phyloP scores from a whole-genome alignment of 2,888 invertebrate genomes.

The Allacma fusca region DNA sequence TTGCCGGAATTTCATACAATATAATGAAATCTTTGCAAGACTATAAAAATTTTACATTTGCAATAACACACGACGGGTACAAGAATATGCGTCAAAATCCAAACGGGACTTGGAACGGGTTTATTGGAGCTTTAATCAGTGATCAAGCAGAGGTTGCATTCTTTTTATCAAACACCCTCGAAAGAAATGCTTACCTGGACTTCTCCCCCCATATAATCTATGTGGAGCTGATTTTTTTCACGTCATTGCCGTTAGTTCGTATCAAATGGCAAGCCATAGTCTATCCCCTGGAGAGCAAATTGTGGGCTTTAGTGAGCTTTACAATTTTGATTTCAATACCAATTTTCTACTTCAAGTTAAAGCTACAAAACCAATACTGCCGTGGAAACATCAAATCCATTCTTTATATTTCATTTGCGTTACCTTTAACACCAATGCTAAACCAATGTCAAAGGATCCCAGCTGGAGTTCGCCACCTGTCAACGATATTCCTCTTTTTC shows the following conservation, averaged over 20 bases:
- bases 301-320: constrained; percentile 19
- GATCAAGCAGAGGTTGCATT: constrained; percentile 19
- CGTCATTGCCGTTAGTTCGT: constrained; percentile 13
- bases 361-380: background rate
- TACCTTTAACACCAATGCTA: background rate
- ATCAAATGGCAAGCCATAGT: constrained; percentile 21
- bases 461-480: background rate
- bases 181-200: constrained; percentile 16
- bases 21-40: background rate
- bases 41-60: background rate
- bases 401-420: background rate
- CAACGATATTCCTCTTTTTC: background rate
- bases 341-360: constrained; percentile 3
- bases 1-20: background rate
- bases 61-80: background rate
- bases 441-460: background rate
- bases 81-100: background rate
- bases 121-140: constrained; percentile 19
- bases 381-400: background rate
- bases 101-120: constrained; percentile 32
- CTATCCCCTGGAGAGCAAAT: constrained; percentile 1
- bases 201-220: background rate
- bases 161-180: background rate
- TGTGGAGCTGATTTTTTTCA: constrained; percentile 21
- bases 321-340: background rate